phyloP scores from a whole-genome alignment of 2,797 vertebrate genomes.

The Mus spretus region DNA sequence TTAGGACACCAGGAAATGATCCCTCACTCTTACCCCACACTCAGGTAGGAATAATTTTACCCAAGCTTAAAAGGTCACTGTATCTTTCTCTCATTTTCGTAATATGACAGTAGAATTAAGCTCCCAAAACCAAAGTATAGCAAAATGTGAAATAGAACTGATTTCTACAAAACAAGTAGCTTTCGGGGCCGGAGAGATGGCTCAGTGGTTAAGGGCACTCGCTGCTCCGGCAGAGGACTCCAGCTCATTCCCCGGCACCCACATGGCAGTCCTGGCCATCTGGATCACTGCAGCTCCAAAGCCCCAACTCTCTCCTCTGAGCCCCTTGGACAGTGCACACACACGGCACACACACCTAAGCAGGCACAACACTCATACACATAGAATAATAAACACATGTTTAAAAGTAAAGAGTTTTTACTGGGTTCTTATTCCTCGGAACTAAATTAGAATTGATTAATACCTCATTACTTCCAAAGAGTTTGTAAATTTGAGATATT shows the following conservation, averaged over 20 bases:
- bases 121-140: slow-evolving; percentile 17
- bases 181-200: neutral
- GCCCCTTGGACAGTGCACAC: neutral
- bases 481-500: slow-evolving; percentile 29
- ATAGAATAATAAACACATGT: neutral
- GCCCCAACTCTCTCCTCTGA: neutral
- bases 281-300: neutral
- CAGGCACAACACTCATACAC: neutral
- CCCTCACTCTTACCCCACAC: neutral
- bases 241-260: neutral
- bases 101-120: slow-evolving; percentile 8
- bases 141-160: slow-evolving; percentile 7
- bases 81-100: slow-evolving; percentile 24
- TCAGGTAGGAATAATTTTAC: neutral
- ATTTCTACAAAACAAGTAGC: neutral
- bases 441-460: neutral
- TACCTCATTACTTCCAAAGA: neutral
- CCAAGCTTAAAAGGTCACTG: neutral
- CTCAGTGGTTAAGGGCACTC: neutral
- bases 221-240: neutral
- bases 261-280: neutral
- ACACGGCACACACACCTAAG: neutral
- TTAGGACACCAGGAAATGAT: neutral
- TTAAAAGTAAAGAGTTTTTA: slow-evolving; percentile 26
- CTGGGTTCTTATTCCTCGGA: neutral